Base-by-base conservation (phyloP, 2,797 vertebrate genomes). In the Acanthis flammea region DNA sequence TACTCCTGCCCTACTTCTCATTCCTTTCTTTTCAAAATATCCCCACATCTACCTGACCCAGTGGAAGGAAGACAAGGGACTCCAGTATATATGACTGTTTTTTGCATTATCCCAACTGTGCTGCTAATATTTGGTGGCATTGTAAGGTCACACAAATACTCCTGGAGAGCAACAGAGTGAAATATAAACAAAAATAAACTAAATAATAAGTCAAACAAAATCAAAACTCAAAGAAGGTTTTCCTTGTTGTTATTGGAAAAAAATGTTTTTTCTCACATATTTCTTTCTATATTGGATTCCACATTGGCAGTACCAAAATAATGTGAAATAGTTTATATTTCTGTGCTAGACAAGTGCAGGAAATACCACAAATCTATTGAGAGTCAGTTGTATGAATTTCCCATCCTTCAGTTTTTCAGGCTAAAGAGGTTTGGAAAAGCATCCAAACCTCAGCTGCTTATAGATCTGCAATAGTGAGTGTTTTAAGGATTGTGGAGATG, bases 311-410 rank as follows among this genome's bases (percentile, higher is more conserved):
- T 84, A 70, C n/a, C 73, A 94, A 88, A 96, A 88, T 72, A 30
- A 55, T 60, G 31, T 54, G 54, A 88, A 30, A 75, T 28, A 61
- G 17, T 74, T 83, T 63, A 58, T n/a, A 72, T 68, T 88, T 84
- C 62, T 88, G 55, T 78, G 75, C 50, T 61, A 85, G 78, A 88
- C 14, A 88, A 90, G 31, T 75, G 58, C 82, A 94, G 94, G 87
- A 96, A 96, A 97, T 96, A 94, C 85, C 94, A 91, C 73, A 90
- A 92, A 76, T 53, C 87, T 95, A 37, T 75, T 53, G 92, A 93
- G 79, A 90, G 25, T 18, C 41, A 60, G 15, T 57, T 86, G 48
- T 60, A 70, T 2, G 16, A 84, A 13, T 77, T 93, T 95, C 62
- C 72, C 86, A 72, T 80, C 81, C 72, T 86, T 92, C 58, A 42